Evolutionary conservation across 2,797 vertebrate species (phyloP).

Genomic region (Fringilla coelebs): DNA sequence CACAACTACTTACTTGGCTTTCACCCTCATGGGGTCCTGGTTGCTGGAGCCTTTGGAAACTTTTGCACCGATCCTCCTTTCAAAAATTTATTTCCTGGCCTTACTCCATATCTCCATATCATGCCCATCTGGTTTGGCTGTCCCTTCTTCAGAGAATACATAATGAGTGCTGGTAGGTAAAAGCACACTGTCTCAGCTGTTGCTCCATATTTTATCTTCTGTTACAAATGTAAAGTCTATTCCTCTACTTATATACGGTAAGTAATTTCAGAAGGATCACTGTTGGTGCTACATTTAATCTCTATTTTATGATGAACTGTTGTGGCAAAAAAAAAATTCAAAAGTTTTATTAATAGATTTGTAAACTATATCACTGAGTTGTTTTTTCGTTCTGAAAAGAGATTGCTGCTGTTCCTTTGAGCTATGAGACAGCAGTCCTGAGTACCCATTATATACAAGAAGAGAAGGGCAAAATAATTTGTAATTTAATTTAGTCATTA

Average conservation of each 20-base stretch:
- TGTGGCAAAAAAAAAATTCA: not conserved
- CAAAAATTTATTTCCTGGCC: conserved; percentile 82
- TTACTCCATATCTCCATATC: conserved; percentile 84
- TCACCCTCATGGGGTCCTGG: conserved; percentile 91
- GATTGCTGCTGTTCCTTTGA: not conserved
- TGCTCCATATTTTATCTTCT: not conserved
- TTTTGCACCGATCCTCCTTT: conserved; percentile 79
- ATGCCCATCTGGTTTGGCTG: conserved; percentile 86
- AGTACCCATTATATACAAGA: not conserved
- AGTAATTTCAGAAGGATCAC: not conserved
- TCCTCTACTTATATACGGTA: not conserved
- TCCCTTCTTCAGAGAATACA: conserved; percentile 89
- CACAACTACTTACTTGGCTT: conserved; percentile 92
- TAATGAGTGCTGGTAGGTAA: conserved; percentile 84
- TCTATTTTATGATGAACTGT: not conserved
- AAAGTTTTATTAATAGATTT: not conserved
- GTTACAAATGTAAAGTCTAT: not conserved
- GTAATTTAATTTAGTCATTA: not conserved
- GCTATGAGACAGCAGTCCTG: not conserved
- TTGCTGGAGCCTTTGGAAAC: conserved; percentile 87
- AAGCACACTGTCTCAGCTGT: not conserved
- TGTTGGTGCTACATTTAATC: not conserved
- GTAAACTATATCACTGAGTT: not conserved
- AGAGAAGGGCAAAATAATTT: not conserved
- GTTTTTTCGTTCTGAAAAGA: not conserved